Base-by-base conservation (phyloP, 92 coral and sea anemone species). In the Meandrina meandrites region DNA sequence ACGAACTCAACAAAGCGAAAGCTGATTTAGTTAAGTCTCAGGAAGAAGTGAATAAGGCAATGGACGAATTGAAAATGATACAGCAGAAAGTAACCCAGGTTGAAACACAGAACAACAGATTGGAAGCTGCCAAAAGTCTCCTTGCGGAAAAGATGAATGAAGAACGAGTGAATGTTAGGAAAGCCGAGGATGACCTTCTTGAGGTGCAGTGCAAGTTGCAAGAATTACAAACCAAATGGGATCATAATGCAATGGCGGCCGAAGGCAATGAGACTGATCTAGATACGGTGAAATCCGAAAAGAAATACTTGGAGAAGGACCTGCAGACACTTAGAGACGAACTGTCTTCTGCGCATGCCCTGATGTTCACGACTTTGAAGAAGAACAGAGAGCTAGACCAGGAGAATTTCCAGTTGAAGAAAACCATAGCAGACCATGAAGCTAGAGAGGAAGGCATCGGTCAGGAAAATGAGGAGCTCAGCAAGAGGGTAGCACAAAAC, bases 321-420 rank as follows among this genome's bases (percentile, higher is more conserved):
- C 88, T 92, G 34, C 96, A 94, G 76, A 72, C 85, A 28, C 99
- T 93, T 31, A 96, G 96, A 42, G 98, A 97, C 66, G 99, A 97
- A 81, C 89, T 93, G 81, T 91, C 92, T 35, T 78, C 88, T 2
- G 76, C 91, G 64, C 99, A 97, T 36, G 91, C 92, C 35, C 81
- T 93, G 17, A 92, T 97, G 83, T 94, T 88, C 68, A 75, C 87
- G 58, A 85, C 88, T 1, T 64, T 85, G 1, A 85, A 64, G 77
- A 76, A 78, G 53, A 77, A 85, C 88, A 62, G 88, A 36, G 88
- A 85, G 66, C 82, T 85, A 0, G 88, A 85, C 68, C 82, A 68
- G 13, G 88, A 77, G 31, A 85, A 77, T 77, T 85, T 85, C 27
- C 76, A 76, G 17, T 88, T 97, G 84, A 94, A 93, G 90, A 94